Base-by-base conservation (phyloP, 2,888 invertebrate species). In the Trilocha varians region DNA sequence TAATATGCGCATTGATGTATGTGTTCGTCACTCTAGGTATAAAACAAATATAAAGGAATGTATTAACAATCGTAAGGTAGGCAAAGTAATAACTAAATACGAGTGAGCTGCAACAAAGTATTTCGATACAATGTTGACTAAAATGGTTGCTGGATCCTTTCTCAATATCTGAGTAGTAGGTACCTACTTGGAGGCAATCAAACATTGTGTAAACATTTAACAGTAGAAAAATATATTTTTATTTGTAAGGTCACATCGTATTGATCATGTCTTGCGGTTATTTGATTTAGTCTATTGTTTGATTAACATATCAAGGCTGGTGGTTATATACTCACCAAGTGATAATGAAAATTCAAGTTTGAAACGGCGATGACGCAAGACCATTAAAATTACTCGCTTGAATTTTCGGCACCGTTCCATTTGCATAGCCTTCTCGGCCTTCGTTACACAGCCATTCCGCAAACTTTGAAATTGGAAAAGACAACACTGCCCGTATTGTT, bases 291-390 rank as follows among this genome's bases (percentile, higher is more conserved):
- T 62, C 79, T 77, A 80, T 84, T 84, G 84, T 85, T 85, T 84
- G 84, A 76, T 72, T 77, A 82, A 82, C 74, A 75, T 83, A 85
- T 85, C 82, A 85, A 85, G 84, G 84, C 76, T 84, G 70, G 61
- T 70, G 73, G 75, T 73, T 74, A 75, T 76, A 83, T 78, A 82
- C 77, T 73, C 66, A 71, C 70, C 70, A 82, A 76, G 85, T 84
- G 85, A 85, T 84, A 85, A 85, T 85, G 82, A 84, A 85, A 84
- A 79, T 82, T 83, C 84, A 85, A 84, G 85, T 85, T 84, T 83
- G 77, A 78, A 83, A 72, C 71, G 65, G 57, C 70, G 73, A 83
- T 85, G 85, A 84, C 84, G 85, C 80, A 85, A 85, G 76, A 77
- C 83, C 80, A 82, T 84, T 84, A 84, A 84, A 72, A 78, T 77